phyloP scores from a whole-genome alignment of 92 coral and sea anemone species.

The Isaurus tuberculatus region DNA sequence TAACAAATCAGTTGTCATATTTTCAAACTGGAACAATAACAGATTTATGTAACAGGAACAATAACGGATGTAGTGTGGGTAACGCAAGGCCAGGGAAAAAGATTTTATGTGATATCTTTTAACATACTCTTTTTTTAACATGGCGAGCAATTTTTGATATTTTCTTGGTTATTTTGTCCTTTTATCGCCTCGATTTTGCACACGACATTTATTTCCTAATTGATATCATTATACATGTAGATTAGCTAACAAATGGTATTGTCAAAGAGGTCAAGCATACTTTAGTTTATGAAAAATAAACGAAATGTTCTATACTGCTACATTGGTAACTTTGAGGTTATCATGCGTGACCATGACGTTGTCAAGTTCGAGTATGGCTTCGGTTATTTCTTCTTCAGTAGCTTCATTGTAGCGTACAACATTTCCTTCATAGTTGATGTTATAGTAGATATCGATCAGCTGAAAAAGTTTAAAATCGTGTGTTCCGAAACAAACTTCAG shows the following conservation, averaged over 20 bases:
- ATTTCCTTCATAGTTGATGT: conserved; percentile 36
- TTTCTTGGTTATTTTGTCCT: no score
- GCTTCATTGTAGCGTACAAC: conserved; percentile 11
- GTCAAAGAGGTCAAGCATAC: conserved; percentile 31
- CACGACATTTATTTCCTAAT: no score
- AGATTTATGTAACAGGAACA: conserved; percentile 8
- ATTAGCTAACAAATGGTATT: conserved; percentile 35
- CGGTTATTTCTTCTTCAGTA: conserved; percentile 28
- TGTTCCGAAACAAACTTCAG: no score
- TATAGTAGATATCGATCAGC: conserved; percentile 32
- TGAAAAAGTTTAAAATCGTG: no score
- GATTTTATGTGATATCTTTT: neutral
- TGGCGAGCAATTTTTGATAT: no score
- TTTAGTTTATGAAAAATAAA: conserved; percentile 21
- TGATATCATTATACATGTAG: no score
- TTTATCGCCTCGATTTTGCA: no score
- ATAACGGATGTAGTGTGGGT: conserved; percentile 16
- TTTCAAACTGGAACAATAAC: conserved; percentile 13
- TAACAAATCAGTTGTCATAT: conserved; percentile 1
- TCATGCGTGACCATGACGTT: conserved; percentile 8
- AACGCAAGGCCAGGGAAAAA: conserved; percentile 18
- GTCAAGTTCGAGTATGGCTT: conserved; percentile 53
- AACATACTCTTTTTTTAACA: no score
- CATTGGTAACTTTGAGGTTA: conserved; percentile 39
- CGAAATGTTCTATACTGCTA: conserved; percentile 29